These are phyloP conservation scores for Nemurella pictetii DNA, from an alignment of 2,888 invertebrate genomes.

Conservation along the genomic window DNA sequence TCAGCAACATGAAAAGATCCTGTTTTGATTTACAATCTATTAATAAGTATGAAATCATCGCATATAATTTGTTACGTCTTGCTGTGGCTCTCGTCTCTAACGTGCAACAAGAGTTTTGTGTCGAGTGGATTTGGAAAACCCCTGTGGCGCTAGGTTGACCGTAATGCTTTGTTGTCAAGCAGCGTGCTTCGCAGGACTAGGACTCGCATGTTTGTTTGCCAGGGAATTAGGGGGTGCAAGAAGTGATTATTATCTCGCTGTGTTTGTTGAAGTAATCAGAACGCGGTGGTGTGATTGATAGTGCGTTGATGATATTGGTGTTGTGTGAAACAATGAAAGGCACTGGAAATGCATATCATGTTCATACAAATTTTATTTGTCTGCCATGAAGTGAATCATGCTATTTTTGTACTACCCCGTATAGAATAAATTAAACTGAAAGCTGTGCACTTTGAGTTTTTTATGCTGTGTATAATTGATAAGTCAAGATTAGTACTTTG, in stretches of 20 bases:
- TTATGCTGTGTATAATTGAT: no score
- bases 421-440: no score
- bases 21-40: slow-evolving; percentile 30
- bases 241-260: no score
- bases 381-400: no score
- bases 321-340: not conserved
- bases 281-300: not conserved
- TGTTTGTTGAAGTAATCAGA: no score
- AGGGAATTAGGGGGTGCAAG: not conserved
- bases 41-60: slow-evolving; percentile 27
- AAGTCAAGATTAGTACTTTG: no score
- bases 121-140: not conserved
- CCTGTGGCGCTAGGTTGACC: not conserved
- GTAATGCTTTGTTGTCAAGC: not conserved
- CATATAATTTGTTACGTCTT: slow-evolving; percentile 7
- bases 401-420: no score
- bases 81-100: not conserved
- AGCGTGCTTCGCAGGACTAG: not conserved
- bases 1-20: slow-evolving; percentile 11
- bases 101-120: not conserved
- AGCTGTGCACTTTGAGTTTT: no score
- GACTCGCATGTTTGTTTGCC: not conserved
- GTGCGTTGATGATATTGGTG: not conserved
- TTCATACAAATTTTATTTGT: not conserved
- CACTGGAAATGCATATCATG: not conserved